phyloP scores from a whole-genome alignment of 30 jellyfish, hydroid and myxozoan genomes.

The Aurelia coerulea region DNA sequence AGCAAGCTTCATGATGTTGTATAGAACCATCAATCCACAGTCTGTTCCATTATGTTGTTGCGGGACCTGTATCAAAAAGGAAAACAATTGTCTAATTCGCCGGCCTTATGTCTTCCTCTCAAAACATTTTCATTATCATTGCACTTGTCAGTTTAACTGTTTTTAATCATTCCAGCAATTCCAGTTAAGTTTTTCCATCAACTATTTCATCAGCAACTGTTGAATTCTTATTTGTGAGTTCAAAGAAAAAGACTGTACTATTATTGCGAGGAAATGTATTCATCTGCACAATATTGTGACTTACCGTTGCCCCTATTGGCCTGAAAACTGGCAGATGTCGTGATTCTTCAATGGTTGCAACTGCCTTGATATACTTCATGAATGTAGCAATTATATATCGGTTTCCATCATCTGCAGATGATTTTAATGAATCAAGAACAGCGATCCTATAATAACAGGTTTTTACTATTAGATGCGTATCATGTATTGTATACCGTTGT shows the following conservation, averaged over 20 bases:
- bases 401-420: not conserved
- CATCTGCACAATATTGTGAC: not conserved
- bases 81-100: not conserved
- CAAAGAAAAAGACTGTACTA: not conserved
- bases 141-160: not conserved
- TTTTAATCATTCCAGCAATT: not conserved
- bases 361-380: not conserved
- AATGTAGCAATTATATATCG: not conserved
- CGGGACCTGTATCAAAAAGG: not conserved
- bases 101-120: not conserved
- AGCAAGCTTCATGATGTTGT: no score
- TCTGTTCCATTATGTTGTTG: not conserved
- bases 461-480: not conserved
- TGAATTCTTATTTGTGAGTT: not conserved
- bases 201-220: not conserved
- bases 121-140: not conserved
- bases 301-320: slow-evolving; percentile 12
- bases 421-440: not conserved
- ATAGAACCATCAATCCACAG: no score
- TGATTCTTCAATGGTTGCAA: not conserved
- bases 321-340: not conserved
- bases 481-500: not conserved
- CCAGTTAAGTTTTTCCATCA: not conserved
- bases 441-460: not conserved
- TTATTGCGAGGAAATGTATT: not conserved